A percentile compares a stretch with the other conserved stretches of the same genome.
phyloP scores from a whole-genome alignment of 2,113 vertebrate genomes.

The Australoheros scitulus region DNA sequence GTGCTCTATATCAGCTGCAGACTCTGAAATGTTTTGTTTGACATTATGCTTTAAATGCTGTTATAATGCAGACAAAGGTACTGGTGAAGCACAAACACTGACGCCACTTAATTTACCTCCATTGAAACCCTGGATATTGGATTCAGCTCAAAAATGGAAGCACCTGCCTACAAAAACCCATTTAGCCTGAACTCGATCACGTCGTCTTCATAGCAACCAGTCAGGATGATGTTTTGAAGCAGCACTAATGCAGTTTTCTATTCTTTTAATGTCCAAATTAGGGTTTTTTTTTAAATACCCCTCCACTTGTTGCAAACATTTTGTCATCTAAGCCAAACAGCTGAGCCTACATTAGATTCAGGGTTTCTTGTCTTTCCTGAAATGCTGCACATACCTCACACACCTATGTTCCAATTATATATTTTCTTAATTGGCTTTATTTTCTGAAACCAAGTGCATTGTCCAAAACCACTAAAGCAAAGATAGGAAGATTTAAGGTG shows the following conservation, averaged over 20 bases:
- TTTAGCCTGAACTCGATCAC: slow-evolving; percentile 7
- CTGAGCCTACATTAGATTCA: background rate
- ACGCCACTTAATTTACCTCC: background rate
- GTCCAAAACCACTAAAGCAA: background rate
- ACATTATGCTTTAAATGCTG: background rate
- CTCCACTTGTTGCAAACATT: slow-evolving; percentile 14
- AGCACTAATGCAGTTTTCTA: background rate
- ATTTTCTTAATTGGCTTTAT: background rate
- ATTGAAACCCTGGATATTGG: slow-evolving; percentile 13
- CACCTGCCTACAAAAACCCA: background rate
- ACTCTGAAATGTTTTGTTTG: background rate
- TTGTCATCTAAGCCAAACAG: background rate
- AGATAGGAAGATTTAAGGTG: accelerated
- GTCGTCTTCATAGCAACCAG: slow-evolving; percentile 47
- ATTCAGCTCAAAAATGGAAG: background rate
- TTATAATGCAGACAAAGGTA: background rate
- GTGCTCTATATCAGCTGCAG: background rate
- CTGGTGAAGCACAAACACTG: background rate
- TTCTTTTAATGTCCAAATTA: background rate
- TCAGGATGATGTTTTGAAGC: slow-evolving; percentile 4
- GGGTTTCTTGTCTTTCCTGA: background rate
- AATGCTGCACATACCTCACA: background rate
- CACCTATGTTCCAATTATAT: background rate
- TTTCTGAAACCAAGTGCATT: background rate
- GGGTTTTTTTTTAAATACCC: background rate